phyloP scores from a whole-genome alignment of 2,797 vertebrate species.

The Sebastes steindachneri region DNA sequence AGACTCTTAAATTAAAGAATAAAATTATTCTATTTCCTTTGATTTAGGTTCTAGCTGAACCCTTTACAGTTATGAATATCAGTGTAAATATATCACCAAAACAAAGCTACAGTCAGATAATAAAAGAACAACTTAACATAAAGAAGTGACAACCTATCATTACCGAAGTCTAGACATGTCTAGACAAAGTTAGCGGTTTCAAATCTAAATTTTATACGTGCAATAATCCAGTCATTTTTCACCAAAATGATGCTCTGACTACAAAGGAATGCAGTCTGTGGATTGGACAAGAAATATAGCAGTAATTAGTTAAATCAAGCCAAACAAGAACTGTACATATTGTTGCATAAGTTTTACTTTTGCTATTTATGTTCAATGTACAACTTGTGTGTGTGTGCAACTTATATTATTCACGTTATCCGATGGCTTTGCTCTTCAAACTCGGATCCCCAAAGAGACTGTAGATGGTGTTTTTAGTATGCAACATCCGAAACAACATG shows the following conservation, averaged over 20 bases:
- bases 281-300: background rate
- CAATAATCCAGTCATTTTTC: slow-evolving; percentile 5
- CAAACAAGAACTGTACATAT: background rate
- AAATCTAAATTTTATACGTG: slow-evolving; percentile 7
- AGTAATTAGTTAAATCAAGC: background rate
- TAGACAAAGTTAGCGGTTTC: background rate
- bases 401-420: background rate
- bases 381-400: too few species aligned
- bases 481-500: background rate
- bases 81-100: background rate
- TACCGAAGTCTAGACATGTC: slow-evolving; percentile 30
- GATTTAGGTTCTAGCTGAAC: background rate
- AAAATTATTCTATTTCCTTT: background rate
- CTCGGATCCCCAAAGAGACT: background rate
- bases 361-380: background rate
- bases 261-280: background rate
- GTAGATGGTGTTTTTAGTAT: background rate
- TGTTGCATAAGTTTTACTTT: background rate
- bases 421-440: background rate
- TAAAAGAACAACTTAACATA: background rate
- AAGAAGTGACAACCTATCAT: slow-evolving; percentile 31
- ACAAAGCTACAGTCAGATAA: background rate
- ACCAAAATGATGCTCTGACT: background rate
- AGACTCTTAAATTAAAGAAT: background rate
- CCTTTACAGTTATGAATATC: background rate